Conservation (phyloP, 2,888 invertebrate genomes). For the Parnassius glacialis region DNA sequence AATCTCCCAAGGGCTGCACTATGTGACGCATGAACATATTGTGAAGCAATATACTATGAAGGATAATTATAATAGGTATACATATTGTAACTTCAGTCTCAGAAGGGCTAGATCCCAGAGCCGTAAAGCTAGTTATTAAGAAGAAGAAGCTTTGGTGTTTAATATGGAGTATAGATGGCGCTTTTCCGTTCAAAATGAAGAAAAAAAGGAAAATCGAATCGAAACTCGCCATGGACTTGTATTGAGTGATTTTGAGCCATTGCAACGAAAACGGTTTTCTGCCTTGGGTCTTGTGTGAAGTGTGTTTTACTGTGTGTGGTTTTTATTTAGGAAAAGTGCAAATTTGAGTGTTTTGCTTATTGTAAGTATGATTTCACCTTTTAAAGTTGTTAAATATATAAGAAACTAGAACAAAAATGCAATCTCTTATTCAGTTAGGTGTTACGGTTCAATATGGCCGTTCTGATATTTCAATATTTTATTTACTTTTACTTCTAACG, state of each 20-base stretch:
- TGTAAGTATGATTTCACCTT: constrained; percentile 58
- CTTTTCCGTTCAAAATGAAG: constrained; percentile 37
- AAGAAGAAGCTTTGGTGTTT: no score
- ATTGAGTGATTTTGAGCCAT: constrained; percentile 46
- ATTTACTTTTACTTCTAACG: constrained; percentile 30
- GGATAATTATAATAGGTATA: no score
- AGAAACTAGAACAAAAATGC: no score
- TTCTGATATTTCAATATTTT: constrained; percentile 55
- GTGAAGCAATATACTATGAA: no score
- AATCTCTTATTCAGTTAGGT: constrained; percentile 38
- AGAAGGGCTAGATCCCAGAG: no score
- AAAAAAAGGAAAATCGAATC: constrained; percentile 54
- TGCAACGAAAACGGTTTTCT: constrained; percentile 77
- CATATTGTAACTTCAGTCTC: no score
- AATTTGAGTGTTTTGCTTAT: constrained; percentile 61
- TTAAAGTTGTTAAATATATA: constrained; percentile 24
- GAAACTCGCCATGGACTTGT: constrained; percentile 51
- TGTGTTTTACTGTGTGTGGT: constrained; percentile 70
- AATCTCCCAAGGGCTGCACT: no score
- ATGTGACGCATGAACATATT: no score
- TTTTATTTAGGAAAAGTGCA: constrained; percentile 63
- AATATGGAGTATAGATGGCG: constrained; percentile 46
- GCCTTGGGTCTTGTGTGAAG: constrained; percentile 75
- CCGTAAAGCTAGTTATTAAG: no score
- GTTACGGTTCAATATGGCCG: constrained; percentile 76